phyloP scores from a whole-genome alignment of 2,888 invertebrate genomes.

The Caenorhabditis virilis region DNA sequence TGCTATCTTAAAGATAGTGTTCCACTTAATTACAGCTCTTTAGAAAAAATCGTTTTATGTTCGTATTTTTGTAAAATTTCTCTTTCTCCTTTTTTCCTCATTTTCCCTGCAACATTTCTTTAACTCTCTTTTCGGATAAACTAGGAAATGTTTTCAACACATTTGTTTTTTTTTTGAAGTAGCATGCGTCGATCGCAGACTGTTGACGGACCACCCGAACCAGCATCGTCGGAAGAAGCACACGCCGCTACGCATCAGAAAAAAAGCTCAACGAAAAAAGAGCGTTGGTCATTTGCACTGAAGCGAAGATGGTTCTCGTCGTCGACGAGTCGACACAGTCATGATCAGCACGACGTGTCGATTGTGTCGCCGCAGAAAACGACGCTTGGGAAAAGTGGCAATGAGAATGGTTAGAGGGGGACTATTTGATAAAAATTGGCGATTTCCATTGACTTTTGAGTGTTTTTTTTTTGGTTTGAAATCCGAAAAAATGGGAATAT shows the following conservation, averaged over 20 bases:
- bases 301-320: slow-evolving; percentile 59
- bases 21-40: too few species aligned
- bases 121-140: slow-evolving; percentile 4
- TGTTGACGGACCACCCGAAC: slow-evolving; percentile 38
- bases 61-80: too few species aligned
- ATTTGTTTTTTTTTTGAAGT: background rate
- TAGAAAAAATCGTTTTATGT: too few species aligned
- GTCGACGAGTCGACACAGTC: slow-evolving; percentile 38
- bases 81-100: slow-evolving; percentile 8
- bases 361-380: slow-evolving; percentile 40
- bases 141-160: background rate
- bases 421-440: background rate
- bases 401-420: background rate
- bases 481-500: too few species aligned
- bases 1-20: too few species aligned
- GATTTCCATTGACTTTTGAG: background rate
- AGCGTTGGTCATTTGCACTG: slow-evolving; percentile 60
- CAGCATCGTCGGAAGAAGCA: slow-evolving; percentile 12
- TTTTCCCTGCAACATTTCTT: slow-evolving; percentile 3
- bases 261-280: slow-evolving; percentile 44
- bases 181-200: slow-evolving; percentile 51
- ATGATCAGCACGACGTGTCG: slow-evolving; percentile 29
- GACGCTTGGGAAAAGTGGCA: slow-evolving; percentile 9
- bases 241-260: slow-evolving; percentile 5
- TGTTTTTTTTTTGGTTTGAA: background rate